Evolutionary conservation across 2,797 vertebrate genomes (phyloP).

Genomic region (Sebastolobus altivelis): DNA sequence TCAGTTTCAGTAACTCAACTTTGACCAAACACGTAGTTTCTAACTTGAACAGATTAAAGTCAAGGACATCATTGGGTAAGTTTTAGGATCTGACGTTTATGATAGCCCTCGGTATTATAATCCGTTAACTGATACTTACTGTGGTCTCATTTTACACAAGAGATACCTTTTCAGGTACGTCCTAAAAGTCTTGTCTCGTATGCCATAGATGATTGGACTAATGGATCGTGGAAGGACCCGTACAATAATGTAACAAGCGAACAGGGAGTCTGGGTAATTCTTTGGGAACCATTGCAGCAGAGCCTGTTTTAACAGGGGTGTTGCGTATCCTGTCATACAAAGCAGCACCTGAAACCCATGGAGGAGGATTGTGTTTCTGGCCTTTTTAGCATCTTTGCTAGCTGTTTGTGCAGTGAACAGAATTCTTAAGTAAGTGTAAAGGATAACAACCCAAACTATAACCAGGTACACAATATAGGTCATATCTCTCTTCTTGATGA

Average conservation of each 20-base stretch:
- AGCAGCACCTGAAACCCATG: conserved; percentile 61
- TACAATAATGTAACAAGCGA: conserved; percentile 42
- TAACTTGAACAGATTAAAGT: no score
- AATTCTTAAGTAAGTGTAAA: conserved; percentile 78
- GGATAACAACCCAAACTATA: conserved; percentile 74
- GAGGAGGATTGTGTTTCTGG: conserved; percentile 73
- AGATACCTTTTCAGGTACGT: neutral
- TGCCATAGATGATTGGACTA: neutral
- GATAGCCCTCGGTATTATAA: no score
- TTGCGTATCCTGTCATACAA: conserved; percentile 45
- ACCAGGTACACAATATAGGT: conserved; percentile 47
- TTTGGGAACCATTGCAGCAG: conserved; percentile 36
- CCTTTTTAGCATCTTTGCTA: conserved; percentile 66
- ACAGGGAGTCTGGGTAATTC: conserved; percentile 24
- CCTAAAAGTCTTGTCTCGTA: neutral
- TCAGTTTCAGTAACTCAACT: no score
- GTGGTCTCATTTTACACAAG: neutral
- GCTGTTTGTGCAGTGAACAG: conserved; percentile 67
- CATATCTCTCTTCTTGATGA: conserved; percentile 59
- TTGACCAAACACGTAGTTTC: no score
- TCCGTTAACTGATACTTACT: no score
- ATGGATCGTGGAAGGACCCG: neutral
- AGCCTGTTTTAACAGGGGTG: neutral
- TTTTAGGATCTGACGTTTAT: no score
- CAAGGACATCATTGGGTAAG: no score